Base-by-base conservation (phyloP, 2,888 invertebrate genomes). In the Perdita meconis region DNA sequence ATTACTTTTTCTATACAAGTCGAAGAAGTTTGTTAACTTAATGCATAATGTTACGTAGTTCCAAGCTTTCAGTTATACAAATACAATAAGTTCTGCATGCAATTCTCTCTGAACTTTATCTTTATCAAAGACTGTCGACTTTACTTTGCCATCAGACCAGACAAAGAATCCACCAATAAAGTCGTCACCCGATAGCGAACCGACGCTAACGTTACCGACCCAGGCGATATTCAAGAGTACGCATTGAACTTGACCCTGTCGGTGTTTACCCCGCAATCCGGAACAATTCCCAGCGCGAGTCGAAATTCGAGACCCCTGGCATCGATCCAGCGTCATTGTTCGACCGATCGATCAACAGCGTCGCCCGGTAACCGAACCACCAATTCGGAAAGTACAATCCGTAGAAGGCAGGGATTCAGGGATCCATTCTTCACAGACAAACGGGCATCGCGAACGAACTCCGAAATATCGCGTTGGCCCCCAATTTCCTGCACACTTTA, bases 351-450 rank as follows among this genome's bases (percentile, higher is more conserved):
- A 26, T 44, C 55, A 44, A 16, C 38, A 24, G 55, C 60, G 66
- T 68, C 68, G 65, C 82, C 61, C 81, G n/a, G 69, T 63, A 75
- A 72, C 63, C 50, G 64, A 69, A 63, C 75, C 53, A 75, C 70
- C 78, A 85, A 84, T 84, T 85, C 75, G 73, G 70, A 64, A 85
- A 85, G 78, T 85, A 85, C 72, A 72, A 70, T 70, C 68, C 68
- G n/a, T 67, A 47, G 75, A 72, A 82, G 56, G 66, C 66, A 51
- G 75, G 72, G 73, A 60, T 63, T 81, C 66, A 51, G 75, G 72
- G 73, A 60, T 63, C 83, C 74, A 81, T 83, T 84, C 86, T 85
- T 85, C 83, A 67, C 60, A 73, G 76, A 79, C 74, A 78, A 84
- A 85, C 78, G 84, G 85, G 50, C 61, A 76, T 61, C 57, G 73